A percentile compares a stretch with the other conserved stretches of the same genome.
These are phyloP conservation scores for Acheta domesticus DNA, from an alignment of 2,888 invertebrate genomes.

Conservation along the genomic window DNA sequence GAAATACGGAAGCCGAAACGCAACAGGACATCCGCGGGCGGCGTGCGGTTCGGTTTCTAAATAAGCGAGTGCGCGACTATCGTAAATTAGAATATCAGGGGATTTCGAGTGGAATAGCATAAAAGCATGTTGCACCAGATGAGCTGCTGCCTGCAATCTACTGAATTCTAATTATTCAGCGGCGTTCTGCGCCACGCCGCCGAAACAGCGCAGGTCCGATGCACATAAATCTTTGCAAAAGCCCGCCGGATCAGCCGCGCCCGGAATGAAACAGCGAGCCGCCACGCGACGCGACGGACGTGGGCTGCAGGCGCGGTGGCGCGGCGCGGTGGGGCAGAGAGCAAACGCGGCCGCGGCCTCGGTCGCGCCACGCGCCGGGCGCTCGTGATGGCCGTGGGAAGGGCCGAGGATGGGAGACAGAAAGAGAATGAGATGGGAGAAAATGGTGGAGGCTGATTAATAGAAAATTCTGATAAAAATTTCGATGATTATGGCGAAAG, in stretches of 20 bases:
- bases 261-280: background rate
- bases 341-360: background rate
- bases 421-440: no score
- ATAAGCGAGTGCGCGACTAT: background rate
- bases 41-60: background rate
- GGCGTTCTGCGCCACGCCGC: background rate
- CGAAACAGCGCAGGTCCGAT: background rate
- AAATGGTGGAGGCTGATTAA: no score
- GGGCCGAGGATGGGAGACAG: no score
- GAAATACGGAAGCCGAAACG: background rate
- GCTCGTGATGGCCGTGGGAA: no score
- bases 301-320: background rate
- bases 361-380: background rate
- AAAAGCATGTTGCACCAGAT: conserved; percentile 3
- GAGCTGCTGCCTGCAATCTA: conserved; percentile 18
- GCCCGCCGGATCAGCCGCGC: background rate
- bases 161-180: conserved; percentile 18
- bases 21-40: background rate
- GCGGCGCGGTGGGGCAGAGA: no score
- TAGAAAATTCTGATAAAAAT: no score
- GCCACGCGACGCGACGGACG: background rate
- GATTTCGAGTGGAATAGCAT: background rate
- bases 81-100: conserved; percentile 10
- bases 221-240: background rate
- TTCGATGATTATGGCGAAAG: no score